phyloP scores from a whole-genome alignment of 2,888 invertebrate species.

The Linnaemya vulpina region DNA sequence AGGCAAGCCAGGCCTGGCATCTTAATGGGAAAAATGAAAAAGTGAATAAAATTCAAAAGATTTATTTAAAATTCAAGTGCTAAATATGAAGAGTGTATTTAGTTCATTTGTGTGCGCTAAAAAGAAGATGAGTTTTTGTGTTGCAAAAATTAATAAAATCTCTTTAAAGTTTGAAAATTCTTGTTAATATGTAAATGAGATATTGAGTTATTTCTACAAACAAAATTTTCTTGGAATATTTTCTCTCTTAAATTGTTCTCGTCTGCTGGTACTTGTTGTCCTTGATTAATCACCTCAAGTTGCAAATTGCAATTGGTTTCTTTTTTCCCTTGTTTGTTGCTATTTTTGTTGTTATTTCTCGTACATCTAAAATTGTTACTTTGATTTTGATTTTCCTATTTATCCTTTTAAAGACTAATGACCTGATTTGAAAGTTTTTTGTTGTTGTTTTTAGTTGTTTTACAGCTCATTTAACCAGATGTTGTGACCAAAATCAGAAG shows the following conservation, averaged over 20 bases:
- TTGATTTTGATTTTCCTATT: slow-evolving; percentile 18
- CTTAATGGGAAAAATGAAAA: slow-evolving; percentile 10
- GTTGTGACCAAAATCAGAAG: slow-evolving; percentile 45
- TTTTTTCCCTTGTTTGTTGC: not conserved
- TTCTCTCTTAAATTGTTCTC: not conserved
- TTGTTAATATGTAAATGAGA: not conserved
- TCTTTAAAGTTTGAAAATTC: not conserved
- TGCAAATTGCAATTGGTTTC: not conserved
- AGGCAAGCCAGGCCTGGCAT: slow-evolving; percentile 15
- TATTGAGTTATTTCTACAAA: not conserved
- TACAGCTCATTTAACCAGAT: slow-evolving; percentile 50
- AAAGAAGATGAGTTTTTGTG: not conserved
- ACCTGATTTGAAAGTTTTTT: slow-evolving; percentile 41
- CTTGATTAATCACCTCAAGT: slow-evolving; percentile 52
- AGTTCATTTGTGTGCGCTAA: not conserved
- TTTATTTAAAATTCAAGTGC: slow-evolving; percentile 5
- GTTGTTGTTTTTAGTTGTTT: slow-evolving; percentile 23
- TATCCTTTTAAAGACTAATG: slow-evolving; percentile 41
- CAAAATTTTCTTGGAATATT: not conserved
- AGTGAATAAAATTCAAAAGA: slow-evolving; percentile 33
- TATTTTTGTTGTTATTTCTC: slow-evolving; percentile 15
- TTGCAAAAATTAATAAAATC: not conserved
- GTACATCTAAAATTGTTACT: slow-evolving; percentile 26
- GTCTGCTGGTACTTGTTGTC: not conserved
- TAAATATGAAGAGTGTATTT: not conserved